phyloP scores from a whole-genome alignment of 2,888 invertebrate species.

The Neelides folsomi region DNA sequence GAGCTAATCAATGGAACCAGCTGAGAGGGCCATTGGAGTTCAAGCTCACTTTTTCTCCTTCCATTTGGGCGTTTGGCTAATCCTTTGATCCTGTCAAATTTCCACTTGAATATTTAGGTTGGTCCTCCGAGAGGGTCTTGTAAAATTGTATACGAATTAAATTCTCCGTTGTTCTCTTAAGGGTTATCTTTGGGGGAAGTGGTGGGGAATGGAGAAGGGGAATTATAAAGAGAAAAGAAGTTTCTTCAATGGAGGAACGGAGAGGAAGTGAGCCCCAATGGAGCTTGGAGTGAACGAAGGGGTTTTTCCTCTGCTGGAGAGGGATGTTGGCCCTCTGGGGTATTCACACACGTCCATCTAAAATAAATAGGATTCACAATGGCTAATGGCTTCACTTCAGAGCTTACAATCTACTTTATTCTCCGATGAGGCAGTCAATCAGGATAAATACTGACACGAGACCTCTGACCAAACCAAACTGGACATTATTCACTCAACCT shows the following conservation, averaged over 20 bases:
- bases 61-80: too few species aligned
- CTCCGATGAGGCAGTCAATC: too few species aligned
- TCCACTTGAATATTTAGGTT: too few species aligned
- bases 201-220: background rate
- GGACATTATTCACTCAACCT: too few species aligned
- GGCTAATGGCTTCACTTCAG: background rate
- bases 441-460: too few species aligned
- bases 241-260: background rate
- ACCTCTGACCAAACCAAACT: too few species aligned
- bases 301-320: constrained; percentile 3
- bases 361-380: constrained; percentile 6
- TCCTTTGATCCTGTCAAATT: too few species aligned
- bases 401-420: background rate
- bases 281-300: background rate
- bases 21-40: too few species aligned
- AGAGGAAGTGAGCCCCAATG: background rate
- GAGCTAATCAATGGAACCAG: too few species aligned
- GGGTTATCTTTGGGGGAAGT: background rate
- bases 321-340: constrained; percentile 6
- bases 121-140: too few species aligned
- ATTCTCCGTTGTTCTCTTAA: background rate
- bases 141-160: too few species aligned
- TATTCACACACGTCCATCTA: constrained; percentile 8
- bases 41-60: too few species aligned
- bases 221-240: background rate